phyloP scores from a whole-genome alignment of 2,113 vertebrate genomes.

The Desmodus rotundus region DNA sequence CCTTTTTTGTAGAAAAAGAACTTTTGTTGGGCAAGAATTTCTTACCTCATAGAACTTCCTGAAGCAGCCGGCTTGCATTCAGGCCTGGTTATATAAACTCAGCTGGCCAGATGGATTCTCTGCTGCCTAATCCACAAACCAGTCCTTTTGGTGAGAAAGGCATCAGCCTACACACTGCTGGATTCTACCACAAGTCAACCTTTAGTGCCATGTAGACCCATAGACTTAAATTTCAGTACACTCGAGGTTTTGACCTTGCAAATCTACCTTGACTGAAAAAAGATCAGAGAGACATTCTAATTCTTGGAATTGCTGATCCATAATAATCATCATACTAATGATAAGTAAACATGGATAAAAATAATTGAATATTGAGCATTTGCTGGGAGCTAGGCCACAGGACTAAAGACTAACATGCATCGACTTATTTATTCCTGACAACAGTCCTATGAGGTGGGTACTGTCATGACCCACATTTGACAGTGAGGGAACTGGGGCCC shows the following conservation, averaged over 20 bases:
- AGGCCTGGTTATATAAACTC: slow-evolving; percentile 61
- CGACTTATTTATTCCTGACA: neutral
- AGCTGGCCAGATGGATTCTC: slow-evolving; percentile 51
- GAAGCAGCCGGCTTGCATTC: slow-evolving; percentile 61
- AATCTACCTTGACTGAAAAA: neutral
- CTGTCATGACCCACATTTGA: neutral
- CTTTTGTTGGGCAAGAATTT: slow-evolving; percentile 75
- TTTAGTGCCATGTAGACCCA: slow-evolving; percentile 31
- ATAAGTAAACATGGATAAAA: neutral
- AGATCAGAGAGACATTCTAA: neutral
- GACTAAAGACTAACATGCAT: neutral
- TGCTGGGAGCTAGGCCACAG: neutral
- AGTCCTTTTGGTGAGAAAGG: slow-evolving; percentile 29
- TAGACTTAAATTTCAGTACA: neutral
- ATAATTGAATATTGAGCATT: neutral
- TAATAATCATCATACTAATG: neutral
- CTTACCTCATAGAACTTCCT: slow-evolving; percentile 75
- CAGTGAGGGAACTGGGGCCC: neutral
- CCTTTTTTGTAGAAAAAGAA: slow-evolving; percentile 78
- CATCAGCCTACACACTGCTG: neutral
- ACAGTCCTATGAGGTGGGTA: neutral
- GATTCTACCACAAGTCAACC: slow-evolving; percentile 15
- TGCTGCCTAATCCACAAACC: slow-evolving; percentile 59
- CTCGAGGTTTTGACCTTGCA: neutral
- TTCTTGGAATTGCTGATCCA: neutral